Base-by-base conservation (phyloP, 2,888 invertebrate species). In the Microplitis manilae region DNA sequence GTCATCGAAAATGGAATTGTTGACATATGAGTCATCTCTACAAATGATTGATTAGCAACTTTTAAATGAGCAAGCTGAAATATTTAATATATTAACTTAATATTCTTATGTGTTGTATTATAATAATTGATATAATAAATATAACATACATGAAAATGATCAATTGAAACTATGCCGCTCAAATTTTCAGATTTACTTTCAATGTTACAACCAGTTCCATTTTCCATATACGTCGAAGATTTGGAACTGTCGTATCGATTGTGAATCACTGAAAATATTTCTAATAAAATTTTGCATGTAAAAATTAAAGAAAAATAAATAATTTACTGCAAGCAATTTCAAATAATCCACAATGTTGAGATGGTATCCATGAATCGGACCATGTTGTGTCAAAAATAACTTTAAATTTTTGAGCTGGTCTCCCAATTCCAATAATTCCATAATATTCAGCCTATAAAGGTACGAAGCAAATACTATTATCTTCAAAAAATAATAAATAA, bases 1-100 rank as follows among this genome's bases (percentile, higher is more conserved):
- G 92, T 93, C 65, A 93, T 92, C 15, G 93, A 90, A 86, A 94
- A 94, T 1, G 92, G 91, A 6, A 79, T 67, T 61, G 92, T 92
- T 1, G 95, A 94, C 84, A 95, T 92, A 76, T 91, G 89, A 0
- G 92, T 91, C 78, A 95, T 94, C 89, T 95, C 95, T 15, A 94
- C 93, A 90, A 95, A 95, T n/a, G 92, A 92, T 88, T 94, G 94
- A 75, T 92, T 90, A 77, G 90, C 89, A 4, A 94, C 91, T 79
- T 91, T 89, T 5, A 93, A 83, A 79, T 92, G 92, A 1, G 91
- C 92, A 75, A 94, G 86, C 94, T 94, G 83, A 67, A 65, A 41
- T 39, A 62, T 76, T 9, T 7, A 17, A 30, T 20, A 8, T 62
- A 17, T 15, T 8, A 62, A 59, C n/a, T 62, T 15, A 17, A 17